Conservation (phyloP, 2,797 vertebrate species). For the Phrynocephalus forsythii region DNA sequence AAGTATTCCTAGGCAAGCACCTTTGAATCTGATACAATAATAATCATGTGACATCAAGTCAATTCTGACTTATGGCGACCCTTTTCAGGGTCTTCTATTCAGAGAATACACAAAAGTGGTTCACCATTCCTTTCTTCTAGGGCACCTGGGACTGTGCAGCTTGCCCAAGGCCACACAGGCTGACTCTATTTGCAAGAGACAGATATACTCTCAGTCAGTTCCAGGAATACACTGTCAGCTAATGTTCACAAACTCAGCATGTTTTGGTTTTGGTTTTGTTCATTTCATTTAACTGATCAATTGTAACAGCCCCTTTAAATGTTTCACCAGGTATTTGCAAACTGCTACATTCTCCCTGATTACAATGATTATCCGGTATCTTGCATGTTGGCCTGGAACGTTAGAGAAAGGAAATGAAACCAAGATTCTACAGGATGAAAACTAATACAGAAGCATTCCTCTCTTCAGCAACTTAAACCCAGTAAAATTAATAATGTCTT, state of each 20-base stretch:
- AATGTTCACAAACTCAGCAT: neutral
- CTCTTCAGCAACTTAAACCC: slow-evolving; percentile 59
- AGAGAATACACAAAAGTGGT: too few species aligned
- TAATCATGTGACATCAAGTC: too few species aligned
- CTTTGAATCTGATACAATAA: too few species aligned
- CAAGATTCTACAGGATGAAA: slow-evolving; percentile 42
- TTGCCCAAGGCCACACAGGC: too few species aligned
- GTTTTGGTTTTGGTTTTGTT: neutral
- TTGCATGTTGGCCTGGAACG: neutral
- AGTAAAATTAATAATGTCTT: slow-evolving; percentile 69
- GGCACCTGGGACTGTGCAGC: too few species aligned
- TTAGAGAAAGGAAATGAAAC: slow-evolving; percentile 32
- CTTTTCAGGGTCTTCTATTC: too few species aligned
- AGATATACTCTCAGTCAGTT: too few species aligned
- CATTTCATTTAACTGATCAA: neutral
- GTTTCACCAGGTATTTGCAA: slow-evolving; percentile 39
- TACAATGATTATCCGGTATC: slow-evolving; percentile 24
- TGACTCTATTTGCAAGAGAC: too few species aligned
- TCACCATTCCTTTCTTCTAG: too few species aligned
- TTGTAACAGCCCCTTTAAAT: neutral
- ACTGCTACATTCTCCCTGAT: slow-evolving; percentile 19
- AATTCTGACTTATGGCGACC: too few species aligned
- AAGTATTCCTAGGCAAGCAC: too few species aligned
- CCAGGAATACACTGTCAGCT: too few species aligned
- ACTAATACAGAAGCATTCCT: slow-evolving; percentile 52